phyloP scores from a whole-genome alignment of 2,113 vertebrate species.

The Ploceus nigricollis region DNA sequence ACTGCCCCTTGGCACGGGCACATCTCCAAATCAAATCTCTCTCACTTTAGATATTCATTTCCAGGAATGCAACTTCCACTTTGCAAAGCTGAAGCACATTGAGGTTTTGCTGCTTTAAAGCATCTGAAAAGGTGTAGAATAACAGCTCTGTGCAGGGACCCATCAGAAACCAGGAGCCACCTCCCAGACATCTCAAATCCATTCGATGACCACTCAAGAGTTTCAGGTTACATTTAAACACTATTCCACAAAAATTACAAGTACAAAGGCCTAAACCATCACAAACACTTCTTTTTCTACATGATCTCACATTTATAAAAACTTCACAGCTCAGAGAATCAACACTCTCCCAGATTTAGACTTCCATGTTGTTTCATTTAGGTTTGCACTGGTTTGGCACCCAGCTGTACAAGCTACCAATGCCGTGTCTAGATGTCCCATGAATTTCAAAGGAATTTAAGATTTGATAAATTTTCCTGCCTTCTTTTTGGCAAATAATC shows the following conservation, averaged over 20 bases:
- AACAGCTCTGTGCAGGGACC: neutral
- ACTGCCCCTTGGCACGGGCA: rapidly evolving
- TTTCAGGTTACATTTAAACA: neutral
- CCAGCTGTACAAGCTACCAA: neutral
- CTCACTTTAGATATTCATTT: neutral
- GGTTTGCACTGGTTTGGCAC: neutral
- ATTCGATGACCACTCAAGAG: constrained; percentile 38
- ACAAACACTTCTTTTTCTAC: neutral
- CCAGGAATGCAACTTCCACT: neutral
- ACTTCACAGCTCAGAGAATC: neutral
- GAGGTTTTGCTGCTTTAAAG: neutral
- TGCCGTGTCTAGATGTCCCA: neutral
- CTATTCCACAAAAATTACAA: neutral
- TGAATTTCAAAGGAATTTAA: neutral
- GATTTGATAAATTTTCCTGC: neutral
- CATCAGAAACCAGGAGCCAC: neutral
- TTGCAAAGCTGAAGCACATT: rapidly evolving
- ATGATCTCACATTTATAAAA: neutral
- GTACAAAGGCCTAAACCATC: neutral
- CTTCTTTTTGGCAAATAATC: neutral
- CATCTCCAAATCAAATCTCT: neutral
- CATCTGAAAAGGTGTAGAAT: neutral
- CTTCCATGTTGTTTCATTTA: neutral
- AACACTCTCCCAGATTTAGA: neutral
- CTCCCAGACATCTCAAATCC: constrained; percentile 41